Base-by-base conservation (phyloP, 2,797 vertebrate genomes). In the Notamacropus eugenii region DNA sequence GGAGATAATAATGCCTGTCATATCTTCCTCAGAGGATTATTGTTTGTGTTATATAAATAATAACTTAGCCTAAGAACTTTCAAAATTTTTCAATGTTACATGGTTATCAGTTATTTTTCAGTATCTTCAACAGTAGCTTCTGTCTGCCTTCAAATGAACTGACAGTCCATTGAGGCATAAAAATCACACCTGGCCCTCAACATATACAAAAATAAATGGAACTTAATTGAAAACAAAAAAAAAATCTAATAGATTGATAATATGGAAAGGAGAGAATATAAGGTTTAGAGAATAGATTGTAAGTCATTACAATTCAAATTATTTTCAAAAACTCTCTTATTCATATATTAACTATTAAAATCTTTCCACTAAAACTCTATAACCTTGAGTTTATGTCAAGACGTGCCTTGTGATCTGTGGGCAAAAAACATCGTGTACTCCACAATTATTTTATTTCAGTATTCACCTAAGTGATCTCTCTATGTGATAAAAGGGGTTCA, bases 341-440 rank as follows among this genome's bases (percentile, higher is more conserved):
- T 74, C 14, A 67, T 67, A 13, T 12, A 24, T 82, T 24, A 82
- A 46, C 40, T n/a, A 46, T 27, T 46, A 82, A 82, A 82, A 82
- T 82, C 40, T 87, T 50, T 87, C 74, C 9, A 40, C 31, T 54
- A 54, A 90, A 54, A 8, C 91, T 54, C 92, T 91, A 62, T 87
- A 90, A 90, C 12, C 95, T 67, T 91, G 93, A 56, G 95, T 96
- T 91, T 19, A 54, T 93, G 50, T 94, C 92, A 93, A 93, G 40
- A 55, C 40, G 50, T 87, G 24, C 40, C 59, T 50, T 87, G 62
- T 82, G 74, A 82, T 82, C 40, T 27, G 22, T 50, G 40, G 74
- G 22, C 50, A 87, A 50, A 50, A 87, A 50, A 27, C 40, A 87
- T 27, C 74, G 28, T 27, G 40, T 46, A 50, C 22, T 87, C 22